phyloP scores from a whole-genome alignment of 2,113 vertebrate species.

The Spea bombifrons region DNA sequence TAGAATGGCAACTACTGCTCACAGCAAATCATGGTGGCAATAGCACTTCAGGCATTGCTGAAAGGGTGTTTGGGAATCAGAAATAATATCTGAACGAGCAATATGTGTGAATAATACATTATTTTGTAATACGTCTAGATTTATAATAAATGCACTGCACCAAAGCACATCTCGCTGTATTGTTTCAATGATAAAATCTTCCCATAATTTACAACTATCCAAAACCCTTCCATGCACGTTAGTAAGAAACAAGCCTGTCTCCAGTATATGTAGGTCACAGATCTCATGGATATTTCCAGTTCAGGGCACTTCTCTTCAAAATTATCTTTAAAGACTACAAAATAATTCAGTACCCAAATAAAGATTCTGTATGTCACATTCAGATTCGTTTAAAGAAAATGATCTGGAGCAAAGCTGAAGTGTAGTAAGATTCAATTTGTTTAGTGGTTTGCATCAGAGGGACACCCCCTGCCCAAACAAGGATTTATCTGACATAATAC shows the following conservation, averaged over 20 bases:
- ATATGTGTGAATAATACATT: too few relatives aligned
- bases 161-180: neutral
- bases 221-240: neutral
- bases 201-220: neutral
- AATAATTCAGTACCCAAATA: neutral
- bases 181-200: neutral
- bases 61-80: too few relatives aligned
- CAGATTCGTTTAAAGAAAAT: too few relatives aligned
- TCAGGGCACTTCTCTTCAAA: neutral
- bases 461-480: too few relatives aligned
- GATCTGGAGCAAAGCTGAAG: neutral
- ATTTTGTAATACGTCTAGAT: neutral
- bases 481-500: too few relatives aligned
- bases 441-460: too few relatives aligned
- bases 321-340: neutral
- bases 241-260: neutral
- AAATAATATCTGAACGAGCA: too few relatives aligned
- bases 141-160: neutral
- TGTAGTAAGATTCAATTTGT: too few relatives aligned
- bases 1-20: too few relatives aligned
- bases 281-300: constrained; percentile 19
- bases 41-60: too few relatives aligned
- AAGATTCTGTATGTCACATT: neutral
- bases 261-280: constrained; percentile 21
- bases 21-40: too few relatives aligned